phyloP scores from a whole-genome alignment of 2,113 vertebrate genomes.

The Pyxicephalus adspersus region DNA sequence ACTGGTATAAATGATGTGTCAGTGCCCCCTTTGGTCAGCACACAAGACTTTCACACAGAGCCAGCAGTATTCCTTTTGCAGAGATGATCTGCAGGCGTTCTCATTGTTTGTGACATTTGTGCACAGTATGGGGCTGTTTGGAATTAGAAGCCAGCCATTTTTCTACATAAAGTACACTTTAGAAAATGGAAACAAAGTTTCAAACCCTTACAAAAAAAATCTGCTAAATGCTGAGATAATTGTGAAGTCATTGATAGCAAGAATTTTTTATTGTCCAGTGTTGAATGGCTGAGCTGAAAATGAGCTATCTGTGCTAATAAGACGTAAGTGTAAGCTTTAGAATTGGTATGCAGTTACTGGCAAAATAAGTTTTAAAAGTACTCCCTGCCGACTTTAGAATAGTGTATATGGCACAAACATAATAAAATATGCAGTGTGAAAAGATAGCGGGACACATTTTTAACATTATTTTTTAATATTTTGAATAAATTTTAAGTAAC shows the following conservation, averaged over 20 bases:
- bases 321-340: constrained; percentile 16
- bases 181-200: constrained; percentile 27
- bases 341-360: constrained; percentile 6
- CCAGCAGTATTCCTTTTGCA: not conserved
- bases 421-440: not conserved
- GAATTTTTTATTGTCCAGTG: constrained; percentile 32
- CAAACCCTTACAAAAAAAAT: constrained; percentile 10
- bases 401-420: not conserved
- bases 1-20: constrained; percentile 37
- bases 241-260: not conserved
- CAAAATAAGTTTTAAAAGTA: constrained; percentile 28
- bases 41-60: constrained; percentile 16
- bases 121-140: constrained; percentile 3
- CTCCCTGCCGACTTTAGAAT: constrained; percentile 12
- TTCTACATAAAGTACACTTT: constrained; percentile 26
- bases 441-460: not conserved
- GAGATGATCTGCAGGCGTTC: constrained; percentile 16
- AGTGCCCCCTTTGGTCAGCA: constrained; percentile 46
- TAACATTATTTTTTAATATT: too few relatives aligned
- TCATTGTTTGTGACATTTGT: constrained; percentile 42
- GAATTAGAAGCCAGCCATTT: constrained; percentile 39
- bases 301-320: constrained; percentile 14
- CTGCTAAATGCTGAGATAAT: constrained; percentile 12
- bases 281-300: constrained; percentile 21
- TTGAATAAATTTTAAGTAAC: too few relatives aligned